Evolutionary conservation across 2,888 invertebrate genomes (phyloP), one percentile per base, ranked within the genome.

Genomic region (Monoplex corrugatus): DNA sequence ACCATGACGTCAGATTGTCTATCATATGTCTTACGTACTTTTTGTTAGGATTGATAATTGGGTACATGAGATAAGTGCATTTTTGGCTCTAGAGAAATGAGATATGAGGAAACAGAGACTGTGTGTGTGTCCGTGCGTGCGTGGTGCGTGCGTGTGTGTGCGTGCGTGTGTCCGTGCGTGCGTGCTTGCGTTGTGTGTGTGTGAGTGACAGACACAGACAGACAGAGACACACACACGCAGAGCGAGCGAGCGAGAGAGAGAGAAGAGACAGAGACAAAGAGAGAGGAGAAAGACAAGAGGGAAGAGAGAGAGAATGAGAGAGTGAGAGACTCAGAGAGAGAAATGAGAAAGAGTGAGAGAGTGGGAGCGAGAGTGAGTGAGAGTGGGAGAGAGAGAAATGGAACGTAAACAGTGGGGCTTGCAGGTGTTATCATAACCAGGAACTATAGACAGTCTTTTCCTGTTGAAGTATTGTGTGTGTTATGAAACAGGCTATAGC

Each of bases 201-300:
- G 50, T 13, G 50, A 84, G 68, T 19, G 75, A 75, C 35, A 75
- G 75, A 75, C 35, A 75, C 35, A 75, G 75, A 75, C 35, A 75
- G 75, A 75, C 35, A 75, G 75, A 75, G 75, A 75, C 35, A 75
- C 35, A 75, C 35, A 75, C 35, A 85, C 23, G 38, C n/a, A 57
- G 88, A 63, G 57, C n/a, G 83, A 40, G 38, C 8, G 68, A 83
- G 83, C 38, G 83, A 40, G 50, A 43, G 82, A 68, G 82, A 83
- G 38, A 32, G 40, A 57, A 19, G 19, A 19, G 44, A 43, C 10
- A 43, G 45, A 40, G 44, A 83, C 63, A 83, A n/a, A 38, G 83
- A 23, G 88, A 8, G 68, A 63, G 35, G 72, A 72, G 43, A 45
- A 23, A n/a, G 35, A 57, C 75, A 87, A 32, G 57, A 38, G 57